Conservation (phyloP, 2,888 invertebrate species). For the Leptopilina syphax region DNA sequence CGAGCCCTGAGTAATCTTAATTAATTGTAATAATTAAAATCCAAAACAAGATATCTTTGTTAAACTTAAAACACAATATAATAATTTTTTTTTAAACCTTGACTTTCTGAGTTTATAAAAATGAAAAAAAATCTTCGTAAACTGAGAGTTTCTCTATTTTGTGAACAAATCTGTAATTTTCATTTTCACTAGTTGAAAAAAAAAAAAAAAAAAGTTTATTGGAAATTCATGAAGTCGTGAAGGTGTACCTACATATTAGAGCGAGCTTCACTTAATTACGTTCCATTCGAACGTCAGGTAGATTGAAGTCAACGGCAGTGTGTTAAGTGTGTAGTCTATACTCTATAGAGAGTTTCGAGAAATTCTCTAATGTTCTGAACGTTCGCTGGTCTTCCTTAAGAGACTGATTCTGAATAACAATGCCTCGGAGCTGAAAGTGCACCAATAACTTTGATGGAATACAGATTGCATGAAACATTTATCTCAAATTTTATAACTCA, state of each 20-base stretch:
- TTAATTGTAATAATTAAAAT: too few relatives aligned
- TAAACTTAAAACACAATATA: too few relatives aligned
- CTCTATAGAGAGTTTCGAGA: slow-evolving; percentile 28
- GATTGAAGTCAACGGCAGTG: slow-evolving; percentile 17
- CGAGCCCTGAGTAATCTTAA: too few relatives aligned
- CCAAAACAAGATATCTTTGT: too few relatives aligned
- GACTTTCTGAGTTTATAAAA: too few relatives aligned
- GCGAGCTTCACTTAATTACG: slow-evolving; percentile 31
- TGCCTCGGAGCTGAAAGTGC: slow-evolving; percentile 33
- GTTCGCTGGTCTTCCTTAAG: slow-evolving; percentile 28
- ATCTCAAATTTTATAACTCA: background rate
- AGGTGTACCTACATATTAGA: background rate
- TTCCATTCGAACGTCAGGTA: slow-evolving; percentile 17
- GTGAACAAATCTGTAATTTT: slow-evolving; percentile 8
- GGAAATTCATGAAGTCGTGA: slow-evolving; percentile 23
- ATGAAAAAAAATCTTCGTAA: too few relatives aligned
- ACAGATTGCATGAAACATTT: slow-evolving; percentile 14
- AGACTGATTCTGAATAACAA: slow-evolving; percentile 39
- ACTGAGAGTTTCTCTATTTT: too few relatives aligned
- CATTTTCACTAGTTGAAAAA: background rate
- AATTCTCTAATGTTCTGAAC: slow-evolving; percentile 12
- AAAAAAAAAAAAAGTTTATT: background rate
- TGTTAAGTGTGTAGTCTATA: background rate
- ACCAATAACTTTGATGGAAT: slow-evolving; percentile 29
- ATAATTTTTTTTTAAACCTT: too few relatives aligned